Evolutionary conservation across 2,888 invertebrate genomes (phyloP), one percentile per base, ranked within the genome.

Genomic region (Agrenia bidenticulata): DNA sequence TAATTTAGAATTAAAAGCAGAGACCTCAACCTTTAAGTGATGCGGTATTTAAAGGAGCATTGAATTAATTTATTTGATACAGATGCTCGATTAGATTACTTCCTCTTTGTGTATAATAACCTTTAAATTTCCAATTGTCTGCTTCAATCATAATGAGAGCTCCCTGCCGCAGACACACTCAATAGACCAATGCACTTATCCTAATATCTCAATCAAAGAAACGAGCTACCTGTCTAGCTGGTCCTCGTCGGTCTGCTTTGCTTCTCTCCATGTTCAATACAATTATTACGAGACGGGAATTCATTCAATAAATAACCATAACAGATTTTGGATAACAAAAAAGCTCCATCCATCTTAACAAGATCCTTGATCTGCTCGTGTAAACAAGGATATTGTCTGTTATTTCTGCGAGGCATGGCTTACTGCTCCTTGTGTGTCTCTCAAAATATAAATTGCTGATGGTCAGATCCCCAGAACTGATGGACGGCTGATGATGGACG

Each of bases 381-480:
- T 21, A 51, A 51, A 51, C 51, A 51, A 51, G 51, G 51, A 51
- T 51, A 51, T 26, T 21, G 45, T 45, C 45, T 45, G 45, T 45
- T 45, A 15, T 45, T 45, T 45, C 19, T 11, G 5, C 45, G 9
- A 17, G 19, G 45, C 45, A 45, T 45, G 19, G 45, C 15, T 45
- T 45, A 45, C n/a, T 17, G 19, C 45, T 17, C 15, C 45, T 15
- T 45, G 19, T 17, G 45, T 32, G 32, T 32, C 32, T 32, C 45
- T 17, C 45, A n/a, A 11, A 11, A 45, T n/a, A 45, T 15, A 45
- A 5, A 45, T 45, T 15, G n/a, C n/a, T n/a, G 15, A 45, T 17
- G 19, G 45, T 5, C 19, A 11, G 45, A 5, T 19, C 15, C 2
- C 45, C 45, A 45, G 45, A 19, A 45, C 9, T 45, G 19, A 45